Evolutionary conservation across 1,140 invertebrate genomes (phyloP), one percentile per base, ranked within the genome.

Genomic region (Andricus grossulariae): DNA sequence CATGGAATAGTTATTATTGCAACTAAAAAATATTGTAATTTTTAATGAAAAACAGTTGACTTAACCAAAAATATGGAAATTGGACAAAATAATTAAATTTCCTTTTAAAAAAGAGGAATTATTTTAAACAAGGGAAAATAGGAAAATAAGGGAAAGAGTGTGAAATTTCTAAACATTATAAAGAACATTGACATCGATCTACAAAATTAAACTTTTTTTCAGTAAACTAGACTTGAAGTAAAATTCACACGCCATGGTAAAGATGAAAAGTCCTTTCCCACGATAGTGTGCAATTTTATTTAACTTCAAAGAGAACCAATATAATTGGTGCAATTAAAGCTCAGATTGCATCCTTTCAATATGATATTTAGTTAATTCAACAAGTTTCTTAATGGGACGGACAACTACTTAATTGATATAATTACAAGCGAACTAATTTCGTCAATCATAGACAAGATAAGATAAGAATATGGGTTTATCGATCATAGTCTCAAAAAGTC

Each of bases 281-380:
- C 57, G 57, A 60, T 60, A 16, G 57, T 60, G 18, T 60, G 21
- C 21, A 60, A 60, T 60, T 32, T 60, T 60, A 39, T 19, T 32
- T 32, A 60, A 60, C 57, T 60, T 39, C 25, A 15, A 13, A 25
- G 57, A 32, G 57, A 60, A 60, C 8, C 21, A 39, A 60, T 60
- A 60, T 60, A 60, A 60, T 60, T 60, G 57, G 25, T 60, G 57
- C 57, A 60, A 60, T 60, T 60, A 60, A 55, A 60, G 21, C 57
- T 60, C 18, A 32, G 21, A 60, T 60, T 32, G 57, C 57, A 25
- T 60, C 21, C 32, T 19, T 60, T 16, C 21, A 15, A 19, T 60
- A 25, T 60, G 57, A 60, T 60, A 60, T 60, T 60, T 60, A 60
- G 25, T 60, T 60, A 60, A 60, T 39, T 60, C 57, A 60, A 60